These are phyloP conservation scores for Sycophila sp. DNA, from an alignment of 1,140 invertebrate genomes.

Conservation along the genomic window DNA sequence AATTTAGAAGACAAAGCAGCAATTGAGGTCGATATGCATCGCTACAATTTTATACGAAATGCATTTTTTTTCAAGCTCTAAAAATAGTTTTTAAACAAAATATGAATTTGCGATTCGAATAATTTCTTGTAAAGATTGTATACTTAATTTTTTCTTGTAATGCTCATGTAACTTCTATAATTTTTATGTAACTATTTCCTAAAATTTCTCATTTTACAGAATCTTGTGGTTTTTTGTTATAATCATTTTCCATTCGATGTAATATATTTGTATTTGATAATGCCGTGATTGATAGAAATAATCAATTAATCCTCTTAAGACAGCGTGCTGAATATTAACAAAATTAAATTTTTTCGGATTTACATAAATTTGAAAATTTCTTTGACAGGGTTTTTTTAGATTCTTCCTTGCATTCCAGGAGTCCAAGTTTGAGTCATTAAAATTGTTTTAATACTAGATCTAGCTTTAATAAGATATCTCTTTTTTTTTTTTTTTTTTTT, in stretches of 20 bases:
- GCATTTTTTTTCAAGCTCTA: constrained; percentile 29
- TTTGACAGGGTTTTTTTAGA: constrained; percentile 37
- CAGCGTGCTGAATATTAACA: constrained; percentile 26
- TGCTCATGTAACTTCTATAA: constrained; percentile 32
- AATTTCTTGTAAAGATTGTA: constrained; percentile 29
- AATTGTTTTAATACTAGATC: constrained; percentile 8
- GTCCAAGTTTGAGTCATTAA: constrained; percentile 19
- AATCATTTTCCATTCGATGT: constrained; percentile 30
- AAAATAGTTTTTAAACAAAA: constrained; percentile 30
- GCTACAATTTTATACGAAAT: constrained; percentile 32
- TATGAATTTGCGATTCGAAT: constrained; percentile 31
- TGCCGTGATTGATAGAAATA: constrained; percentile 27
- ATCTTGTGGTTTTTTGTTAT: constrained; percentile 27
- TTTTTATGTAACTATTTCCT: constrained; percentile 33
- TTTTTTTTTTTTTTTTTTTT: constrained; percentile 6
- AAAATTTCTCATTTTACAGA: constrained; percentile 33
- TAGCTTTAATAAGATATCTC: constrained; percentile 4
- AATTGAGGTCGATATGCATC: constrained; percentile 25
- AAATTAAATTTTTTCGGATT: constrained; percentile 28
- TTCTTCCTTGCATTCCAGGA: constrained; percentile 35
- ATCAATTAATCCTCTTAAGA: constrained; percentile 33
- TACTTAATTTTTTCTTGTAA: constrained; percentile 34
- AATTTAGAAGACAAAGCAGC: constrained; percentile 34
- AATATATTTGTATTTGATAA: constrained; percentile 17
- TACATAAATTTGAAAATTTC: constrained; percentile 26